These are phyloP conservation scores for Typhlichthys eigenmanni DNA, from an alignment of 2,797 vertebrate genomes.

Conservation along the genomic window DNA sequence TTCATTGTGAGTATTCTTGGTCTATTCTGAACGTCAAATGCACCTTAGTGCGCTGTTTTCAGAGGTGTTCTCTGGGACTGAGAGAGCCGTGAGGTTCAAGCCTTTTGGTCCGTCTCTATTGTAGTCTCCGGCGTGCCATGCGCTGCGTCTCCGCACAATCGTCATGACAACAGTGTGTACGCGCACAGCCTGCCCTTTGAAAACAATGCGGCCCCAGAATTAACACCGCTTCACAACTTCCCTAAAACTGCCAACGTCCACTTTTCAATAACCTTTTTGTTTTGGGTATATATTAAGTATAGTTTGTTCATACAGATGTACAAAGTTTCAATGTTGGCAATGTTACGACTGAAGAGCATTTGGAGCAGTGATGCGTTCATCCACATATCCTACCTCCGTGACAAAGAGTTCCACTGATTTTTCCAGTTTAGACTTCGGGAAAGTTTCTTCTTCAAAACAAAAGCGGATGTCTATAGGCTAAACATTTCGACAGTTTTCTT, in stretches of 20 bases:
- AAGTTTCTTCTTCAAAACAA: no score
- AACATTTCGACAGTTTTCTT: no score
- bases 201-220: conserved; percentile 55
- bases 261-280: no score
- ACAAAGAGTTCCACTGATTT: no score
- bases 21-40: no score
- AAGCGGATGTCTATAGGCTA: no score
- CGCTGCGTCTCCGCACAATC: conserved; percentile 70
- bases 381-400: conserved; percentile 6
- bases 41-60: no score
- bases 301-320: background rate
- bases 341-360: conserved; percentile 17
- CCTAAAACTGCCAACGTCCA: no score
- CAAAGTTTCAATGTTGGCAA: background rate
- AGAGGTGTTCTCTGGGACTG: background rate
- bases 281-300: no score
- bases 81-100: background rate
- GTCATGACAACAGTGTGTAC: conserved; percentile 79
- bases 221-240: conserved; percentile 24
- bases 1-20: no score
- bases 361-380: conserved; percentile 6
- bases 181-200: conserved; percentile 47
- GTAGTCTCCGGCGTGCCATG: conserved; percentile 65
- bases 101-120: conserved; percentile 52
- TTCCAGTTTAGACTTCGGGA: no score